A percentile compares a stretch with the other conserved stretches of the same genome.
Evolutionary conservation across 92 coral and sea anemone genomes (phyloP).

Genomic region (Ricordea florida): DNA sequence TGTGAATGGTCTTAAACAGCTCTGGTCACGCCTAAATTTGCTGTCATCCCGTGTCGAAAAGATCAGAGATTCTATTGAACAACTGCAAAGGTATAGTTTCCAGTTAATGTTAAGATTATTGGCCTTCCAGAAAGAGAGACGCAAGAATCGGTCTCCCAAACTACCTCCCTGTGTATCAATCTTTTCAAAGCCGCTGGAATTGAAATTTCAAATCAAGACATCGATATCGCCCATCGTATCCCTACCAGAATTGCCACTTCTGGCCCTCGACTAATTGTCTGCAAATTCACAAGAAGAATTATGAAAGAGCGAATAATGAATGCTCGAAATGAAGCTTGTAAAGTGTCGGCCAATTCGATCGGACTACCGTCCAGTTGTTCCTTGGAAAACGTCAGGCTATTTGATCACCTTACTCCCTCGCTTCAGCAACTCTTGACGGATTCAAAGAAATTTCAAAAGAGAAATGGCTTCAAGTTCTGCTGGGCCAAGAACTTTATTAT

Average conservation of each 20-base stretch:
- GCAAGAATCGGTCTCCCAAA: slow-evolving; percentile 34
- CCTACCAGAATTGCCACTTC: slow-evolving; percentile 42
- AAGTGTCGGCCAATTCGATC: slow-evolving; percentile 23
- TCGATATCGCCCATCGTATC: slow-evolving; percentile 44
- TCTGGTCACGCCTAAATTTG: too few relatives aligned
- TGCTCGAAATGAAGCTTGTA: slow-evolving; percentile 1
- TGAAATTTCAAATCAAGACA: slow-evolving; percentile 27
- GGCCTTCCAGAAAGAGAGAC: too few relatives aligned
- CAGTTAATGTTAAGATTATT: too few relatives aligned
- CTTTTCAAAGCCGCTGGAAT: slow-evolving; percentile 36
- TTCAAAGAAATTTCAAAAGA: slow-evolving; percentile 33
- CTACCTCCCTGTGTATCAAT: slow-evolving; percentile 18
- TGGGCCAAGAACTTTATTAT: slow-evolving; percentile 33
- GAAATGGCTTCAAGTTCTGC: slow-evolving; percentile 24
- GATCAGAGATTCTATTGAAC: too few relatives aligned
- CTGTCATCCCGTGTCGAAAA: too few relatives aligned
- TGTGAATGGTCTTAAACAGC: too few relatives aligned
- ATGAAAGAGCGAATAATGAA: slow-evolving; percentile 32
- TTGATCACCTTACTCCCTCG: slow-evolving; percentile 41
- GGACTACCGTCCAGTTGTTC: slow-evolving; percentile 10
- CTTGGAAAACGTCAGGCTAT: slow-evolving; percentile 1
- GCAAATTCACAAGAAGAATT: slow-evolving; percentile 30
- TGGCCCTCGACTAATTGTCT: slow-evolving; percentile 39
- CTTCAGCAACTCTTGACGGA: slow-evolving; percentile 18
- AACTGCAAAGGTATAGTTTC: too few relatives aligned